Base-by-base conservation (phyloP, 1,140 invertebrate species). In the Nasonia giraulti region DNA sequence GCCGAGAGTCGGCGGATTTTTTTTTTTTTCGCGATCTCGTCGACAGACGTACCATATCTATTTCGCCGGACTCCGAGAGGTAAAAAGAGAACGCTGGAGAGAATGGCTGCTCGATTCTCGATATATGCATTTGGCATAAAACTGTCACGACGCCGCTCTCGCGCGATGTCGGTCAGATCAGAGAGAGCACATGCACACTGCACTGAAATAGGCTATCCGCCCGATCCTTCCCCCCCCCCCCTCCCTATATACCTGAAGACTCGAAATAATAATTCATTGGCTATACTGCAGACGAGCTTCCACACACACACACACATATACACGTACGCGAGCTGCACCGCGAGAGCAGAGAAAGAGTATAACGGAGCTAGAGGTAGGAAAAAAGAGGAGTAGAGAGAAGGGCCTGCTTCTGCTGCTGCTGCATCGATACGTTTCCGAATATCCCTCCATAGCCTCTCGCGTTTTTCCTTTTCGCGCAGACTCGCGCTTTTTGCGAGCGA, bases 321-420 rank as follows among this genome's bases (percentile, higher is more conserved):
- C n/a, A n/a, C n/a, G n/a, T 23, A 23, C 23, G 80, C 82, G 27
- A 27, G 27, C 27, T 27, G 87, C 88, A 89, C 87, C 85, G 87
- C 85, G 85, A 31, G 83, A 73, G 83, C 71, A 75, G 83, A 87
- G 71, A 40, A 31, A 82, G 66, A 55, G 40, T 50, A 62, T n/a
- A 77, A 87, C 82, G 77, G 84, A 71, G 84, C 78, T 83, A 83
- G 8, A 87, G 84, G 84, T 37, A 85, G 27, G 1, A 85, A 80
- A 81, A 71, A 7, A 33, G 33, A 27, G 44, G 50, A 66, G 37
- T 50, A 37, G 33, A 27, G 27, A 23, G 55, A 27, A 31, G 44
- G 31, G 33, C 33, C 12, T 20, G 27, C 17, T 74, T 2, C 50
- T 55, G 23, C 40, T 11, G 23, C 44, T 11, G 11, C 14, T 10